These are phyloP conservation scores for Drosophila takahashii DNA, from an alignment of 1,140 invertebrate species.

Conservation along the genomic window DNA sequence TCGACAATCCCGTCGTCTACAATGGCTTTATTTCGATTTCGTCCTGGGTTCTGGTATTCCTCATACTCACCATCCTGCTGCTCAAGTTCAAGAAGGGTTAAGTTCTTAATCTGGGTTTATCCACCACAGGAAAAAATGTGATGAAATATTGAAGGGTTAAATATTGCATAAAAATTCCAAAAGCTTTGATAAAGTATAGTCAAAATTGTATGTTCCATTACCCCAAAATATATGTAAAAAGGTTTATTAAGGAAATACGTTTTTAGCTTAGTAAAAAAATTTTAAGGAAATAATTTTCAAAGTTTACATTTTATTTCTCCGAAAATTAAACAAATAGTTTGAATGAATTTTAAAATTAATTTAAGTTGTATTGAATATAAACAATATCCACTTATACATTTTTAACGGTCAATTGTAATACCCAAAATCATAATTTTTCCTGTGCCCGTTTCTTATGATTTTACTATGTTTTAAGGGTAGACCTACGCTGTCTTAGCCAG, in stretches of 20 bases:
- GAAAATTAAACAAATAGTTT: too few species aligned
- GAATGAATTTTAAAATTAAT: too few species aligned
- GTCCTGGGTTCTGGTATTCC: slow-evolving; percentile 93
- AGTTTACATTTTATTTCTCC: too few species aligned
- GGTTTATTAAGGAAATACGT: too few species aligned
- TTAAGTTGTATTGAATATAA: too few species aligned
- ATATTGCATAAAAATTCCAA: background rate
- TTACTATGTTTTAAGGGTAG: slow-evolving; percentile 79
- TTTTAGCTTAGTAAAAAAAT: too few species aligned
- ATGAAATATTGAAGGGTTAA: background rate
- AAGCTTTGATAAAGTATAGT: too few species aligned
- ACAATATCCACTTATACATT: too few species aligned
- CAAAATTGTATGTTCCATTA: background rate
- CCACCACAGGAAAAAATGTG: background rate
- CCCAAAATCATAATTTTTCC: background rate
- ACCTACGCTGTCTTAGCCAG: slow-evolving; percentile 41
- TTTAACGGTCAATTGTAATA: too few species aligned
- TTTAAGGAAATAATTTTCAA: too few species aligned
- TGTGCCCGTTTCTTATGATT: slow-evolving; percentile 56
- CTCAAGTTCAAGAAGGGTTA: slow-evolving; percentile 94
- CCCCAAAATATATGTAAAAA: too few species aligned
- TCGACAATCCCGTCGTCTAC: slow-evolving; percentile 92
- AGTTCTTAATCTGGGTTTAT: background rate
- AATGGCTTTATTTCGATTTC: slow-evolving; percentile 93
- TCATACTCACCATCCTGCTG: slow-evolving; percentile 91